phyloP scores from a whole-genome alignment of 2,797 vertebrate genomes.

The Lacerta viridis region DNA sequence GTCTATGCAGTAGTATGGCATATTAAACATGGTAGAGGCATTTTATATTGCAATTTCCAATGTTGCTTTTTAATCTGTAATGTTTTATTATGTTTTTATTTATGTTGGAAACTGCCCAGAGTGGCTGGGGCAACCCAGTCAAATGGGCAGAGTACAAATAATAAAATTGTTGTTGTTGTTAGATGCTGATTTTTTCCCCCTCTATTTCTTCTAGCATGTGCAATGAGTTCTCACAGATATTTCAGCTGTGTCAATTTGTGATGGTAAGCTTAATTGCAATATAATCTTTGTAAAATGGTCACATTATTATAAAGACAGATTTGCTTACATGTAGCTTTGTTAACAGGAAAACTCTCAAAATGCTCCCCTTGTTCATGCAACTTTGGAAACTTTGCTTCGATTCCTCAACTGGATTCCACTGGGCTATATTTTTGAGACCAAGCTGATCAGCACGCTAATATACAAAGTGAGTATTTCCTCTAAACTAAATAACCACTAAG shows the following conservation, averaged over 20 bases:
- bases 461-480: constrained; percentile 87
- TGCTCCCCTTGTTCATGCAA: constrained; percentile 96
- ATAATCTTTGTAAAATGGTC: neutral
- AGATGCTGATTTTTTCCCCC: neutral
- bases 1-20: neutral
- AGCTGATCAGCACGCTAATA: constrained; percentile 97
- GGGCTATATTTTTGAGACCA: constrained; percentile 98
- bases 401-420: constrained; percentile 99
- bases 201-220: constrained; percentile 89
- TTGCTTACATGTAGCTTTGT: constrained; percentile 48
- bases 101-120: no score
- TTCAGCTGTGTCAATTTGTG: constrained; percentile 98
- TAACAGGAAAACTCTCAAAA: constrained; percentile 97
- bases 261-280: constrained; percentile 85
- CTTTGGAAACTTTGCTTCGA: constrained; percentile 94
- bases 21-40: neutral
- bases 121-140: no score
- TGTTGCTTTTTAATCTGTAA: no score
- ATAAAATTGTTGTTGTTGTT: no score
- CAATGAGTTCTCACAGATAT: constrained; percentile 99
- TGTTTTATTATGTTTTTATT: no score
- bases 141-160: no score
- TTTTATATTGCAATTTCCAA: no score
- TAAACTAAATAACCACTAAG: neutral
- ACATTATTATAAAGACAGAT: constrained; percentile 9